Conservation (phyloP, 2,113 vertebrate species). For the Lepus americanus region DNA sequence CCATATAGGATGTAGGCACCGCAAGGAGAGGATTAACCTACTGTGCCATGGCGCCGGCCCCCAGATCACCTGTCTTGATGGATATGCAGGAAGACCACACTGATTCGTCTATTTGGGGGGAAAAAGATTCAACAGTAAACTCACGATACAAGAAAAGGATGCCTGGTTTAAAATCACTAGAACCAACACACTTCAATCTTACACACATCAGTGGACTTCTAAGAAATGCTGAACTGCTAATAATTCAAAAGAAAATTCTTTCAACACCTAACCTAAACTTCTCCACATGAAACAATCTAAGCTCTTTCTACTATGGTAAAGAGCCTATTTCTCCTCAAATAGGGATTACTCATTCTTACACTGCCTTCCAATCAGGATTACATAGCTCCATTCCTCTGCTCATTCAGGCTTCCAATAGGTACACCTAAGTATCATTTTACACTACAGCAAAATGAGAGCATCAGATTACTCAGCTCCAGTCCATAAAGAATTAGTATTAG, state of each 20-base stretch:
- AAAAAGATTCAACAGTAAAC: not conserved
- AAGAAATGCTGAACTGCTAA: constrained; percentile 22
- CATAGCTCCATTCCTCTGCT: not conserved
- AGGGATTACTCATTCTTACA: not conserved
- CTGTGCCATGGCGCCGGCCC: too few relatives aligned
- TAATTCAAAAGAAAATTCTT: not conserved
- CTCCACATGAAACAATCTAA: constrained; percentile 3
- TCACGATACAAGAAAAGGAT: constrained; percentile 27
- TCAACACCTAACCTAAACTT: constrained; percentile 34
- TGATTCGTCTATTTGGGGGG: not conserved
- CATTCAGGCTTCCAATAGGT: not conserved
- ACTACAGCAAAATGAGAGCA: constrained; percentile 12
- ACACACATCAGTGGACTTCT: not conserved
- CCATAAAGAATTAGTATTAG: constrained; percentile 4
- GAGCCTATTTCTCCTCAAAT: not conserved
- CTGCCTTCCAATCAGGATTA: constrained; percentile 46
- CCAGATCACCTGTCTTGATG: too few relatives aligned
- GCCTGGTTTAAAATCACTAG: constrained; percentile 31
- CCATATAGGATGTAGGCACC: too few relatives aligned
- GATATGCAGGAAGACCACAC: constrained; percentile 39
- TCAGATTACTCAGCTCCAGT: not conserved
- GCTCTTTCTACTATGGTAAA: constrained; percentile 27
- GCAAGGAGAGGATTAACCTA: too few relatives aligned
- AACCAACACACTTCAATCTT: not conserved
- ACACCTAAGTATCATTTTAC: constrained; percentile 9